phyloP scores from a whole-genome alignment of 2,797 vertebrate species.

The Ceryle rudis region DNA sequence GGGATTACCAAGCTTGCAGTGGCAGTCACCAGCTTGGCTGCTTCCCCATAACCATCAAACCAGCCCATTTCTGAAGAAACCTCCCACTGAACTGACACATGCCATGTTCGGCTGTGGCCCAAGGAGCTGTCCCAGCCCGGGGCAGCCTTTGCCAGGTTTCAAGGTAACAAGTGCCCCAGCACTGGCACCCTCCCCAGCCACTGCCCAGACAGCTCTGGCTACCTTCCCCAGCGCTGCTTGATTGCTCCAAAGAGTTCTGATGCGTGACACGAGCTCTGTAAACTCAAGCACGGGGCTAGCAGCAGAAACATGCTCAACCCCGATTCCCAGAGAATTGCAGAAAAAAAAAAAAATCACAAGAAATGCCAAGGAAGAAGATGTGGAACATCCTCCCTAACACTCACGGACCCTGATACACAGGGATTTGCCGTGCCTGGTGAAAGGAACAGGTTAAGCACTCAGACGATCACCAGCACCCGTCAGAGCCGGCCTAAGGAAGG shows the following conservation, averaged over 20 bases:
- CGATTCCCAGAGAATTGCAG: not conserved
- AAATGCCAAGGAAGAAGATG: rapidly evolving
- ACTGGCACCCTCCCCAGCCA: not conserved
- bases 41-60: not conserved
- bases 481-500: not conserved
- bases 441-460: no score
- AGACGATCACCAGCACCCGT: not conserved
- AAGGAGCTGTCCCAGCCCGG: not conserved
- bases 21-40: not conserved
- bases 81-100: not conserved
- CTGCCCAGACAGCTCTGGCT: not conserved
- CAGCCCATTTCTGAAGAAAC: not conserved
- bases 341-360: not conserved
- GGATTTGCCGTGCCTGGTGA: no score
- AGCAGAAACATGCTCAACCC: not conserved
- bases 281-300: not conserved
- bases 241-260: not conserved
- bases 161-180: not conserved
- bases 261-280: rapidly evolving
- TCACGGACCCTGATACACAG: not conserved
- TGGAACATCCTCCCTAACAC: not conserved
- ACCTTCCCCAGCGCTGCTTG: not conserved
- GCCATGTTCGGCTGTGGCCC: not conserved
- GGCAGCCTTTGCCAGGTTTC: not conserved
- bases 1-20: not conserved